These are phyloP conservation scores for Spodoptera litura DNA, from an alignment of 1,140 invertebrate genomes.

Conservation along the genomic window DNA sequence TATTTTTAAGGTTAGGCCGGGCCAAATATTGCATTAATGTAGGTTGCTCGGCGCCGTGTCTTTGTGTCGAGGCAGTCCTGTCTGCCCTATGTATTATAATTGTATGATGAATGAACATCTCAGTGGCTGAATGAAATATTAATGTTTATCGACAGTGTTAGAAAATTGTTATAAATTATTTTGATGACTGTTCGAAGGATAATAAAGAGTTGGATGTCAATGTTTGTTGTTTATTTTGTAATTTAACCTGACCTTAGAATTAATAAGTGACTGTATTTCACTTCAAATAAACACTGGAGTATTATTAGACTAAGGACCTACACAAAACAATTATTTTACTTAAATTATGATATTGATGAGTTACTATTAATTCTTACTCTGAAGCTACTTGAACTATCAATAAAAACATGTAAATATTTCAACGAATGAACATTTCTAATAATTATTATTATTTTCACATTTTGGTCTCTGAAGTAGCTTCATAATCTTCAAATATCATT, in stretches of 20 bases:
- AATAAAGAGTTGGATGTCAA: constrained; percentile 87
- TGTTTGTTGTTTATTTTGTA: constrained; percentile 69
- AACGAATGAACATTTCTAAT: too few species aligned
- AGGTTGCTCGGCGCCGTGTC: constrained; percentile 75
- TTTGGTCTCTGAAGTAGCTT: too few species aligned
- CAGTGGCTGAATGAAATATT: constrained; percentile 84
- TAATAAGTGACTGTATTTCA: background rate
- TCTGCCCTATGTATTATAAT: constrained; percentile 77
- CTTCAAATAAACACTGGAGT: too few species aligned
- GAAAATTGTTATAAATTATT: constrained; percentile 87
- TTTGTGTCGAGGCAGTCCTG: constrained; percentile 68
- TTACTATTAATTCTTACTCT: too few species aligned
- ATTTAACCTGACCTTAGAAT: background rate
- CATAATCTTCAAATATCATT: constrained; percentile 12
- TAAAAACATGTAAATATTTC: too few species aligned
- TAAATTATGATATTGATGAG: too few species aligned
- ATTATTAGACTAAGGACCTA: too few species aligned
- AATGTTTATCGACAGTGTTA: constrained; percentile 86
- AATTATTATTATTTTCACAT: too few species aligned
- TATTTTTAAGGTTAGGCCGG: constrained; percentile 84
- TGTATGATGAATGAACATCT: constrained; percentile 78
- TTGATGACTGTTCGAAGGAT: constrained; percentile 87
- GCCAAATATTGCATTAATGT: constrained; percentile 84
- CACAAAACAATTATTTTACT: too few species aligned
- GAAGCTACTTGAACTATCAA: too few species aligned